A percentile compares a stretch with the other conserved stretches of the same genome.
Evolutionary conservation across 2,113 vertebrate species (phyloP).

Genomic region (Micromys minutus): DNA sequence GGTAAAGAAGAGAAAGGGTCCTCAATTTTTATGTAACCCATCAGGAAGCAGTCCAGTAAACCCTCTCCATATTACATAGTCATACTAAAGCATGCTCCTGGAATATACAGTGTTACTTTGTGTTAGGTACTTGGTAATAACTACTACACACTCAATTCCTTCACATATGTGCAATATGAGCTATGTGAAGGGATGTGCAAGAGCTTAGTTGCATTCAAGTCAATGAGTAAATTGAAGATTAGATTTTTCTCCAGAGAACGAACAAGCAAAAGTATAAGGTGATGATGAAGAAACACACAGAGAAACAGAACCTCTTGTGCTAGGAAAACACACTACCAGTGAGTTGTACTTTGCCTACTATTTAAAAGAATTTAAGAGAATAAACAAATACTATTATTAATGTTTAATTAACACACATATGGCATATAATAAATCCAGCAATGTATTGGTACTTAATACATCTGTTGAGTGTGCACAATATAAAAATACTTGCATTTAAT

Average conservation of each 20-base stretch:
- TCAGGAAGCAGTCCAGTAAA: conserved; percentile 3
- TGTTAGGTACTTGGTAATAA: background rate
- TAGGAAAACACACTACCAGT: background rate
- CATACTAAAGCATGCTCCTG: background rate
- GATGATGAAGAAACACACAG: background rate
- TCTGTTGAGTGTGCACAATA: conserved; percentile 51
- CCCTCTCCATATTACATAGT: background rate
- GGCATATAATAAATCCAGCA: conserved; percentile 59
- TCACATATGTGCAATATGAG: background rate
- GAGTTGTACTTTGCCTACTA: background rate
- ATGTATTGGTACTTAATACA: conserved; percentile 50
- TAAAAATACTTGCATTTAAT: conserved; percentile 23
- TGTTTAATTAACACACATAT: conserved; percentile 44
- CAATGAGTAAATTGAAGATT: conserved; percentile 1
- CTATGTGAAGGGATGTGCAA: background rate
- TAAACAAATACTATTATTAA: conserved; percentile 73
- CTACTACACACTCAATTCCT: background rate
- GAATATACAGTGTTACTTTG: background rate
- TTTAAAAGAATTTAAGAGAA: conserved; percentile 44
- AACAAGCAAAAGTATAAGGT: conserved; percentile 23
- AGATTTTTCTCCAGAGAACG: background rate
- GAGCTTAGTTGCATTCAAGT: background rate
- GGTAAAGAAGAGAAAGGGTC: background rate
- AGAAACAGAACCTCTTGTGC: background rate
- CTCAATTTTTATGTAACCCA: conserved; percentile 1